Evolutionary conservation across 2,113 vertebrate genomes (phyloP).

Genomic region (Capreolus pygargus): DNA sequence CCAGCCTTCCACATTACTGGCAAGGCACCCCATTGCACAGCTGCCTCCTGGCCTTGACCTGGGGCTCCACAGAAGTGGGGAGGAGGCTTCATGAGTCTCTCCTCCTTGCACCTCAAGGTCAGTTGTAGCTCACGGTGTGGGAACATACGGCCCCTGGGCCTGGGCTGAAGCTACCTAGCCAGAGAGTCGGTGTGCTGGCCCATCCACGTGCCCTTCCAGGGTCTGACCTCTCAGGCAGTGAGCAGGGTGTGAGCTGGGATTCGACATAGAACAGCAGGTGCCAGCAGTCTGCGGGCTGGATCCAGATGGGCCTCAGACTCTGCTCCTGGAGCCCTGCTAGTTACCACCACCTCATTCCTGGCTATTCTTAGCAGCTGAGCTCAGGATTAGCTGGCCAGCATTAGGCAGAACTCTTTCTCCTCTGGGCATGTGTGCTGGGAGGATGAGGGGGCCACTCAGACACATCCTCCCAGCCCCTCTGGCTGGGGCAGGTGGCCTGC

Average conservation of each 20-base stretch:
- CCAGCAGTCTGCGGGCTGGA: not conserved
- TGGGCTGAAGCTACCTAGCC: not conserved
- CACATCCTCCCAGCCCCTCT: not conserved
- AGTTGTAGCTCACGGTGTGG: not conserved
- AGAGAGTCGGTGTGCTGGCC: not conserved
- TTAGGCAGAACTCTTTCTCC: constrained; percentile 53
- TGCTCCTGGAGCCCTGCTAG: constrained; percentile 27
- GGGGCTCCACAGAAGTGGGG: not conserved
- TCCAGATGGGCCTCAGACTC: not conserved
- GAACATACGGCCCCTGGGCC: not conserved
- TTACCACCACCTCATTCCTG: constrained; percentile 63
- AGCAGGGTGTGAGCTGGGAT: not conserved
- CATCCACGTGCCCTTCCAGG: not conserved
- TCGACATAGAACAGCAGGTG: not conserved
- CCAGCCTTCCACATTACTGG: not conserved
- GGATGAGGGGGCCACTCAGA: not conserved
- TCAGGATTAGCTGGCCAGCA: constrained; percentile 70
- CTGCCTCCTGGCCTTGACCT: not conserved
- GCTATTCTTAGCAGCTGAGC: constrained; percentile 81
- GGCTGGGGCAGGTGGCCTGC: not conserved
- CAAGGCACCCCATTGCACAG: not conserved
- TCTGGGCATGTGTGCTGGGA: constrained; percentile 40
- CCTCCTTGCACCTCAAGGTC: not conserved
- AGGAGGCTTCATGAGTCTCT: not conserved
- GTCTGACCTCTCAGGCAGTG: not conserved